These are phyloP conservation scores for Drosophila gaucha DNA, from an alignment of 2,888 invertebrate species.

Conservation along the genomic window DNA sequence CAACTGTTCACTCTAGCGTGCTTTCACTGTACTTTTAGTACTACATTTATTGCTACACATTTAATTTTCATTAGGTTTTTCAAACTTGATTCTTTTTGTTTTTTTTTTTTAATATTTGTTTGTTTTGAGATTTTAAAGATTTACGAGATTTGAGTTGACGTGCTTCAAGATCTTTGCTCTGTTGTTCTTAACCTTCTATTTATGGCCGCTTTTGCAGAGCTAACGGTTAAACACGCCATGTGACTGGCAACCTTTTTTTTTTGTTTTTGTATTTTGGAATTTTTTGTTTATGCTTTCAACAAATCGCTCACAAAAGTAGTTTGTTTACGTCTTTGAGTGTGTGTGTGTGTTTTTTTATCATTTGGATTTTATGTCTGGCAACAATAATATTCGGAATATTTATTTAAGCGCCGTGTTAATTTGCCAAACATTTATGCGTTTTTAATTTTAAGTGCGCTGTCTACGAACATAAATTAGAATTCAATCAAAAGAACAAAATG, in stretches of 20 bases:
- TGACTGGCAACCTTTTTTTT: constrained; percentile 12
- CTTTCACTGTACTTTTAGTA: constrained; percentile 23
- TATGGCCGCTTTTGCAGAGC: constrained; percentile 14
- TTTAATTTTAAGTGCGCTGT: constrained; percentile 30
- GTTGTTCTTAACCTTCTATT: constrained; percentile 37
- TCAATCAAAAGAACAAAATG: constrained; percentile 14
- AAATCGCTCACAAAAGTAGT: constrained; percentile 1
- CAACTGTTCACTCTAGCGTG: not conserved
- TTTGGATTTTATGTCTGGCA: not conserved
- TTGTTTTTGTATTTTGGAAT: not conserved
- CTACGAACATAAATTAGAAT: constrained; percentile 27
- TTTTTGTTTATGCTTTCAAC: constrained; percentile 3
- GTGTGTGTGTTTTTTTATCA: constrained; percentile 13
- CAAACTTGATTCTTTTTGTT: constrained; percentile 17
- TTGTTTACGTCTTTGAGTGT: constrained; percentile 26
- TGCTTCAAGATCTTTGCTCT: constrained; percentile 25
- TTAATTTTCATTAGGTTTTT: constrained; percentile 47
- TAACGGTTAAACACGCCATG: constrained; percentile 15
- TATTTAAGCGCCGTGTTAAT: constrained; percentile 30
- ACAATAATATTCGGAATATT: constrained; percentile 12
- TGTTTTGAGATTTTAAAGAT: constrained; percentile 72
- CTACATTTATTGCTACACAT: constrained; percentile 46
- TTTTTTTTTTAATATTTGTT: constrained; percentile 52
- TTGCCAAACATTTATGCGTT: constrained; percentile 24
- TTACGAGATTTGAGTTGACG: constrained; percentile 56